A percentile compares a stretch with the other conserved stretches of the same genome.
phyloP scores from a whole-genome alignment of 2,888 invertebrate species.

The Crepidodera aurea region DNA sequence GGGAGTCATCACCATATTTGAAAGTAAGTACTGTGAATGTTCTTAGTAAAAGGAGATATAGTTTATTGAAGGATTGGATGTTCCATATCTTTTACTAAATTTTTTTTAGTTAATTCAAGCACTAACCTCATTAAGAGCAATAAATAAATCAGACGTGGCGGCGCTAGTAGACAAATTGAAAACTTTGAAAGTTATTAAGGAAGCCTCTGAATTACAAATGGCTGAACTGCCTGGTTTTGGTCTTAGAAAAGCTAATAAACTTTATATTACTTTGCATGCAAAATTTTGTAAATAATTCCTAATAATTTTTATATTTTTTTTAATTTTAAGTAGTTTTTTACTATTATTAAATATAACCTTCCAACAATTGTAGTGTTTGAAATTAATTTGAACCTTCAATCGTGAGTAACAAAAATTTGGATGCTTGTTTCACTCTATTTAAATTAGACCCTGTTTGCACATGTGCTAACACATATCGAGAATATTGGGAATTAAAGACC shows the following conservation, averaged over 20 bases:
- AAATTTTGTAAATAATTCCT: slow-evolving; percentile 66
- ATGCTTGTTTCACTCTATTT: too few relatives aligned
- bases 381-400: too few relatives aligned
- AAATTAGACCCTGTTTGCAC: too few relatives aligned
- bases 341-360: too few relatives aligned
- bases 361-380: too few relatives aligned
- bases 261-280: slow-evolving; percentile 82
- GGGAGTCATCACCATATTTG: slow-evolving; percentile 80
- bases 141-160: slow-evolving; percentile 94
- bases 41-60: too few relatives aligned
- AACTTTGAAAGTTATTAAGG: slow-evolving; percentile 80
- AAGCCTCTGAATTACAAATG: slow-evolving; percentile 78
- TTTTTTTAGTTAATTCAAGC: slow-evolving; percentile 83
- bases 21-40: slow-evolving; percentile 69
- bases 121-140: slow-evolving; percentile 85
- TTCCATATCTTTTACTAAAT: background rate
- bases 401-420: too few relatives aligned
- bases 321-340: too few relatives aligned
- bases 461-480: too few relatives aligned
- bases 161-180: slow-evolving; percentile 86
- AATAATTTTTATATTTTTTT: too few relatives aligned
- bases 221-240: slow-evolving; percentile 92
- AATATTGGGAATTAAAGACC: too few relatives aligned
- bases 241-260: slow-evolving; percentile 83
- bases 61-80: too few relatives aligned